Evolutionary conservation across 2,888 invertebrate genomes (phyloP), one percentile per base, ranked within the genome.

Genomic region (Sinodicranocentrus sp.): DNA sequence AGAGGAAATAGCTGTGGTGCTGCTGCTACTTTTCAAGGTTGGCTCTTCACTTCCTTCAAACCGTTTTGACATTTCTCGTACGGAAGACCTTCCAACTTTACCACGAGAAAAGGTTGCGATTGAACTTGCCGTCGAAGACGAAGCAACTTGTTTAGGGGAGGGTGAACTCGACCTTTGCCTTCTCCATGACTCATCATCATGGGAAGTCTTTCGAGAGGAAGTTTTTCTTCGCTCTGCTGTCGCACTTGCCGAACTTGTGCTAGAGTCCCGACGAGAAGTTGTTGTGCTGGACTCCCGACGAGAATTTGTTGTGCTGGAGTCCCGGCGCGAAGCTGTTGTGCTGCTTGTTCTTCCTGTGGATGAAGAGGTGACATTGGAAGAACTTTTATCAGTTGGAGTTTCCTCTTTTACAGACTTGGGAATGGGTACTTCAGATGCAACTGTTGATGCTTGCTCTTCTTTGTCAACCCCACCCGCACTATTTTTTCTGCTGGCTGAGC

Each of bases 41-140:
- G 25, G n/a, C 57, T 73, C 71, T n/a, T 43, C 67, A 19, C 25
- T 48, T 1, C 54, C 77, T 59, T 88, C 88, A 84, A 88, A 88
- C 25, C 84, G 23, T 59, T 61, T 84, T 10, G 88, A 88, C 88
- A 88, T 88, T 78, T 88, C 88, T 65, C 86, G 57, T 15, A 88
- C 88, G 0, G 88, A 88, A 3, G 87, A 87, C 10, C 87, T 86
- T 15, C 88, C 88, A 57, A 88, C 88, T 80, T 87, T 87, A 28
- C 87, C 88, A 59, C 88, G 68, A 15, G 87, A 88, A 6, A 88
- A 82, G 1, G 82, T 72, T 6, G 82, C 72, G 23, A 79, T 82
- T 8, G 84, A 73, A 23, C 68, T 70, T 10, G 70, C 70, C 23
- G 63, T 75, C 1, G 63, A 57, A 10, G 82, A 44, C 28, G 82